Conservation (phyloP, 2,888 invertebrate genomes). For the Machimus rusticus region DNA sequence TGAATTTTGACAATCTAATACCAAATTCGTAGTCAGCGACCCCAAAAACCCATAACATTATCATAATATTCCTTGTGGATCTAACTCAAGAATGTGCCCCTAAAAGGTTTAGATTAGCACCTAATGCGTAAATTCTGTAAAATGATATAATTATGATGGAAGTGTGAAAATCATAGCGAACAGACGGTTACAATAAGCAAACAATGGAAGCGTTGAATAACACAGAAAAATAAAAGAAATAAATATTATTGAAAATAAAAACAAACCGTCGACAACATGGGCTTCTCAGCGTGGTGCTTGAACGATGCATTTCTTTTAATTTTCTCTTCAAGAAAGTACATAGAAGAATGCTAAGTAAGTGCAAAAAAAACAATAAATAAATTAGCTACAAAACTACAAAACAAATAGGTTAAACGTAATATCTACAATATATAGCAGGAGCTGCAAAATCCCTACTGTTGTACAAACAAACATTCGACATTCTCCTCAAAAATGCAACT, state of each 20-base stretch:
- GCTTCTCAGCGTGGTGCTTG: conserved; percentile 22
- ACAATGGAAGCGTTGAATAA: not conserved
- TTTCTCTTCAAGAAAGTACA: conserved; percentile 4
- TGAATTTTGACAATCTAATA: too few relatives aligned
- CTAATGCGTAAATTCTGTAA: not conserved
- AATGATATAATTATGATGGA: not conserved
- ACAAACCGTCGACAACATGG: conserved; percentile 26
- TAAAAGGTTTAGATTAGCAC: too few relatives aligned
- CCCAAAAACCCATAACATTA: too few relatives aligned
- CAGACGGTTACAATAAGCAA: not conserved
- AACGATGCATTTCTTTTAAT: conserved; percentile 18
- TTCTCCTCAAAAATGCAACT: not conserved
- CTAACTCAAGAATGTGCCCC: too few relatives aligned
- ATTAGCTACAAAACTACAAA: not conserved
- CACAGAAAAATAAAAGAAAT: not conserved
- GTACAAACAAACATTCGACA: not conserved
- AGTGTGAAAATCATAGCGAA: not conserved
- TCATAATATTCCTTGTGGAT: too few relatives aligned
- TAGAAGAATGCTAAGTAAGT: conserved; percentile 16
- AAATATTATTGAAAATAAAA: not conserved
- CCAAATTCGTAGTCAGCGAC: too few relatives aligned
- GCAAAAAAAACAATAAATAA: not conserved
- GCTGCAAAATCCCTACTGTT: not conserved
- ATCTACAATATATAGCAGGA: not conserved
- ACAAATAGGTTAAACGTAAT: not conserved